Conservation (phyloP, 2,113 vertebrate species). For the Poecilia latipinna region DNA sequence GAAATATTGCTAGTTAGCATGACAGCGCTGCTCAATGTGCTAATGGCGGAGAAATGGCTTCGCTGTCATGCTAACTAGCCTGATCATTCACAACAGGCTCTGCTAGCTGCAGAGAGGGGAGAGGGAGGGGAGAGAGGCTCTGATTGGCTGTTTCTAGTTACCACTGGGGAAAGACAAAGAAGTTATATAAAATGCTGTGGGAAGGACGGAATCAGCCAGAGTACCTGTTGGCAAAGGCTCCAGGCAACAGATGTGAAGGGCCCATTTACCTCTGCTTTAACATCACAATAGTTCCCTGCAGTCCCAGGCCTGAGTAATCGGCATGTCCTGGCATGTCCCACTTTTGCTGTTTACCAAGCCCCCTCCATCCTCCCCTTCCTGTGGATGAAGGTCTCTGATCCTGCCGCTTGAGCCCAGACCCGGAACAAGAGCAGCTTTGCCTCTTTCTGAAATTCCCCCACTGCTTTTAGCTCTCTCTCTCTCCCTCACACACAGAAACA, state of each 20-base stretch:
- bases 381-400: conserved; percentile 47
- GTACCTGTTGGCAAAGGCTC: conserved; percentile 39
- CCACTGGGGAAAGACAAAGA: too few relatives aligned
- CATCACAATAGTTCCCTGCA: conserved; percentile 42
- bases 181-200: too few relatives aligned
- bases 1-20: too few relatives aligned
- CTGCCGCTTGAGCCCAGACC: conserved; percentile 60
- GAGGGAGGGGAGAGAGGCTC: too few relatives aligned
- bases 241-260: conserved; percentile 54
- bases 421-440: conserved; percentile 53
- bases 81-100: too few relatives aligned
- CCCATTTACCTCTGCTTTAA: conserved; percentile 52
- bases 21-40: too few relatives aligned
- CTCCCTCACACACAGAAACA: conserved; percentile 44
- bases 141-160: too few relatives aligned
- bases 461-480: conserved; percentile 50
- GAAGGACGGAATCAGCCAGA: background rate
- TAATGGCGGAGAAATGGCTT: too few relatives aligned
- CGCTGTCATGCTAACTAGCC: too few relatives aligned
- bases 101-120: too few relatives aligned
- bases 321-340: conserved; percentile 77
- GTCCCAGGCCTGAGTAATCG: conserved; percentile 45
- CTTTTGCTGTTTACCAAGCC: conserved; percentile 61
- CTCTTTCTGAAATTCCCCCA: conserved; percentile 60
- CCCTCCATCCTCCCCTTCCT: conserved; percentile 39